A percentile compares a stretch with the other conserved stretches of the same genome.
Conservation (phyloP, 2,113 vertebrate species). For the Emydocephalus ijimae region DNA sequence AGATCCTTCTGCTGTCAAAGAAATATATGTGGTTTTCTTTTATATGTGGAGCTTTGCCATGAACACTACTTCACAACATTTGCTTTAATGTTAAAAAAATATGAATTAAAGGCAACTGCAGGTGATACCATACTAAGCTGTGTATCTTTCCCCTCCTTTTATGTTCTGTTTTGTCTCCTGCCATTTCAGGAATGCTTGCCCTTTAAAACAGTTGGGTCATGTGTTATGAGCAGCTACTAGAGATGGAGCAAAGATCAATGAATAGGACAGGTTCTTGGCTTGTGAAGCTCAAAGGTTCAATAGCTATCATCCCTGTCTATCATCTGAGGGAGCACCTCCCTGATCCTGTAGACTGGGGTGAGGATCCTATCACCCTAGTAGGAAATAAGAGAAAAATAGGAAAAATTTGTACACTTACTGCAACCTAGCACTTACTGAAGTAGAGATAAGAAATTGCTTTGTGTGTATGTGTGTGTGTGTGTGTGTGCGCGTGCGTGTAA, state of each 20-base stretch:
- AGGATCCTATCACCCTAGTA: neutral
- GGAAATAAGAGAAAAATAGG: neutral
- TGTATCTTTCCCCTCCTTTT: too few relatives aligned
- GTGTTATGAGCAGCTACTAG: neutral
- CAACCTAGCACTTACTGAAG: neutral
- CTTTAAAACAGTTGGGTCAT: neutral
- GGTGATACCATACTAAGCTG: neutral
- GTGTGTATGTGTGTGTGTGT: neutral
- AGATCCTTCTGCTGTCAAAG: conserved; percentile 4
- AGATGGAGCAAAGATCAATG: neutral
- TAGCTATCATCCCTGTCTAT: neutral
- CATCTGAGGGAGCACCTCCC: neutral
- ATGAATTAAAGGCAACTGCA: neutral
- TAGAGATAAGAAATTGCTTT: neutral
- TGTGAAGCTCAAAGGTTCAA: neutral
- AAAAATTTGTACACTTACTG: neutral
- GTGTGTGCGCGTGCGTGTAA: neutral
- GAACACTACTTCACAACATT: conserved; percentile 3
- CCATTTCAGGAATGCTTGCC: neutral
- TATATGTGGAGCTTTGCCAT: neutral
- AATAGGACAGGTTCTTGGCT: neutral
- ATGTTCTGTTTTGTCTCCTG: neutral
- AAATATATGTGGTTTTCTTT: neutral
- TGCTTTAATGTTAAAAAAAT: neutral
- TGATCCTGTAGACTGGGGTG: neutral